These are phyloP conservation scores for Aphelenchoides bicaudatus DNA, from an alignment of 2,888 invertebrate species.

Conservation along the genomic window DNA sequence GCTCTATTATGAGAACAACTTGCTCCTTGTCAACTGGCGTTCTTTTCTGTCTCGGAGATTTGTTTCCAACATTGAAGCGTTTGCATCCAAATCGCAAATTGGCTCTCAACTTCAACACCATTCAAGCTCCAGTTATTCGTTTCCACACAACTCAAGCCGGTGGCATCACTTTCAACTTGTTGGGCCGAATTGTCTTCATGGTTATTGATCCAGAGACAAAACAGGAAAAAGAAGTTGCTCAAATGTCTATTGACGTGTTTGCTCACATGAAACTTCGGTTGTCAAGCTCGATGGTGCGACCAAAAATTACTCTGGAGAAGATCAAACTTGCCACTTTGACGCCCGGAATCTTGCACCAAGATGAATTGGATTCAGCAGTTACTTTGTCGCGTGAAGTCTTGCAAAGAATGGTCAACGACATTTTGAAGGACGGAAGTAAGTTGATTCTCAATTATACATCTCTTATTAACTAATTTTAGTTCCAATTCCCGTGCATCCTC, in stretches of 20 bases:
- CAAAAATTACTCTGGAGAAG: slow-evolving; percentile 51
- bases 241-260: slow-evolving; percentile 44
- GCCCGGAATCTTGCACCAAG: slow-evolving; percentile 52
- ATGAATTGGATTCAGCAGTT: slow-evolving; percentile 56
- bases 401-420: slow-evolving; percentile 53
- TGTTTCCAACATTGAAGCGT: slow-evolving; percentile 52
- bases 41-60: slow-evolving; percentile 56
- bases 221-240: slow-evolving; percentile 41
- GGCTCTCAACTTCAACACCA: slow-evolving; percentile 33
- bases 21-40: slow-evolving; percentile 47
- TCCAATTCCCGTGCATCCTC: slow-evolving; percentile 42
- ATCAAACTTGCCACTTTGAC: slow-evolving; percentile 49
- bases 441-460: slow-evolving; percentile 59
- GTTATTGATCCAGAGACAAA: slow-evolving; percentile 37
- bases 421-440: slow-evolving; percentile 55
- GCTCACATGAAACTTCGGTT: slow-evolving; percentile 56
- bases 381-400: slow-evolving; percentile 55
- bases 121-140: slow-evolving; percentile 44
- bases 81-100: slow-evolving; percentile 34
- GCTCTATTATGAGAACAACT: slow-evolving; percentile 57
- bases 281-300: slow-evolving; percentile 48
- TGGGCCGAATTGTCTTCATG: slow-evolving; percentile 50
- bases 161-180: slow-evolving; percentile 33
- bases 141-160: slow-evolving; percentile 36
- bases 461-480: slow-evolving; percentile 52